These are phyloP conservation scores for Cephalotes varians DNA, from an alignment of 2,888 invertebrate genomes.

Conservation along the genomic window DNA sequence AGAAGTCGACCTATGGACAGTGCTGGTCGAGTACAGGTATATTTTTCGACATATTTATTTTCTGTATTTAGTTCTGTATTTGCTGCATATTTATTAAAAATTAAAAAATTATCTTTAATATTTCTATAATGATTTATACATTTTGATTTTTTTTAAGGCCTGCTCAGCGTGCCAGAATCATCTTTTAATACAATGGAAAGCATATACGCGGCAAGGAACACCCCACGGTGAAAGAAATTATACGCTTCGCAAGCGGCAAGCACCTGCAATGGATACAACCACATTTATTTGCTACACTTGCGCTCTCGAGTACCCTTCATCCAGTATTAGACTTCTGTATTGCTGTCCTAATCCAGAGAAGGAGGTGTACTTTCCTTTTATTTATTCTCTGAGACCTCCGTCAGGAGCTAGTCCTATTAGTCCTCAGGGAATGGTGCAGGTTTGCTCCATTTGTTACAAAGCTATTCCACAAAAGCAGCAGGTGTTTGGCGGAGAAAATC, in stretches of 20 bases:
- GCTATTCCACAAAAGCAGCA: conserved; percentile 92
- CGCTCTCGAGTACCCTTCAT: conserved; percentile 92
- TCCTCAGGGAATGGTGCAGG: conserved; percentile 95
- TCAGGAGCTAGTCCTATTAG: conserved; percentile 95
- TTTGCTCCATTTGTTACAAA: conserved; percentile 95
- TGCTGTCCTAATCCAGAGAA: conserved; percentile 94
- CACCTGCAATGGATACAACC: conserved; percentile 88
- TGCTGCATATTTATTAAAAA: not conserved
- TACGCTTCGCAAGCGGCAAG: conserved; percentile 92
- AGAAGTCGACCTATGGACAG: conserved; percentile 95
- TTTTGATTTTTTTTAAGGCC: conserved; percentile 87
- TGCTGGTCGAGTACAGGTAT: conserved; percentile 88
- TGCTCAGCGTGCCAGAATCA: conserved; percentile 95
- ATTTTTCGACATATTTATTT: not conserved
- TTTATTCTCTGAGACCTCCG: conserved; percentile 92
- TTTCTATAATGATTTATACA: not conserved
- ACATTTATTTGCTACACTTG: conserved; percentile 97
- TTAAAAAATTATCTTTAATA: not conserved
- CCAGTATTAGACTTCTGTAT: conserved; percentile 93
- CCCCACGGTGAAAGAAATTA: conserved; percentile 93
- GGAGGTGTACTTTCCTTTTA: conserved; percentile 96
- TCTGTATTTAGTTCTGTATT: too few species aligned
- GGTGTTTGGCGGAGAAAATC: conserved; percentile 89
- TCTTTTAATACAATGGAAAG: conserved; percentile 95
- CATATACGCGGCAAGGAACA: conserved; percentile 90